These are phyloP conservation scores for Philhelius pedissequus DNA, from an alignment of 2,888 invertebrate genomes.

Conservation along the genomic window DNA sequence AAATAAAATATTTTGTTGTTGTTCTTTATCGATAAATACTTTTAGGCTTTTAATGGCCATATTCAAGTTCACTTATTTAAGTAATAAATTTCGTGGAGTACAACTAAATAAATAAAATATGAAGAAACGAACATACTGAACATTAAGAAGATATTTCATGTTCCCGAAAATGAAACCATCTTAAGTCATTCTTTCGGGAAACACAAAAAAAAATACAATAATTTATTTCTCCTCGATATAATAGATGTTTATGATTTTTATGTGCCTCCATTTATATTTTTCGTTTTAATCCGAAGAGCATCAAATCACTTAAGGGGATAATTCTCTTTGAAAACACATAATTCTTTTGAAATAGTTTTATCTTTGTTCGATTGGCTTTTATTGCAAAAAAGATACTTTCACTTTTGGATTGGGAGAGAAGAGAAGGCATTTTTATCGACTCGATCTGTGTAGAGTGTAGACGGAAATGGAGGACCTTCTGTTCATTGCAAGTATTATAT, in stretches of 20 bases:
- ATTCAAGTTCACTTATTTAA: background rate
- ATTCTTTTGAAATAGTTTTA: constrained; percentile 44
- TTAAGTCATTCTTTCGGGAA: background rate
- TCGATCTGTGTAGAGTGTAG: background rate
- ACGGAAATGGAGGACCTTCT: background rate
- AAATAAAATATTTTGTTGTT: background rate
- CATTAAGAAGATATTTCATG: background rate
- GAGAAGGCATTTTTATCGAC: background rate
- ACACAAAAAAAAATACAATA: background rate
- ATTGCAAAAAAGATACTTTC: constrained; percentile 44
- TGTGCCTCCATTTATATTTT: background rate
- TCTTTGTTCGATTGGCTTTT: constrained; percentile 50
- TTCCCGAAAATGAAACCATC: background rate
- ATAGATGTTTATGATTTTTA: background rate
- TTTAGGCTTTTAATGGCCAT: background rate
- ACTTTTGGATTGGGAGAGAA: background rate
- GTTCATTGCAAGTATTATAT: background rate
- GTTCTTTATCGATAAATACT: background rate
- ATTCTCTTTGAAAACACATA: constrained; percentile 44
- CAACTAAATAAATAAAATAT: background rate
- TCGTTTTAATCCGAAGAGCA: constrained; percentile 40
- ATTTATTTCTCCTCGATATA: background rate
- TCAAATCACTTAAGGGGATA: constrained; percentile 51
- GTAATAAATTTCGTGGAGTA: background rate
- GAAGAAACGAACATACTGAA: background rate